Evolutionary conservation across 2,888 invertebrate species (phyloP).

Genomic region (Ptychoptera contaminata): DNA sequence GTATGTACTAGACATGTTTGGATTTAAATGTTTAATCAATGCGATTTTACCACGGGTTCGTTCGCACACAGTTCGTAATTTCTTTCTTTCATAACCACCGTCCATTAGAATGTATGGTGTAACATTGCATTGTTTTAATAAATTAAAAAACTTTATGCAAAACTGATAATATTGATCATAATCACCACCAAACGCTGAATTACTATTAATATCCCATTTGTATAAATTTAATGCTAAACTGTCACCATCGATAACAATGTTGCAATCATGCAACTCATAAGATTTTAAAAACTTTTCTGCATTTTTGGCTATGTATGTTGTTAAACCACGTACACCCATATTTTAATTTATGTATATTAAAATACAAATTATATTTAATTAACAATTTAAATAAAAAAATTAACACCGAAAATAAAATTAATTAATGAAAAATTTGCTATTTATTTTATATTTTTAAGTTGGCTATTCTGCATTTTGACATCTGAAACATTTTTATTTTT

Average conservation of each 20-base stretch:
- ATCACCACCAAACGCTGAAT: conserved; percentile 71
- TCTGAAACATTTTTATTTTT: too few species aligned
- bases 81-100: conserved; percentile 58
- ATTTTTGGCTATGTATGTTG: conserved; percentile 56
- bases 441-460: too few species aligned
- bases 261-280: conserved; percentile 47
- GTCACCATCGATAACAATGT: conserved; percentile 67
- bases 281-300: conserved; percentile 46
- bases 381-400: too few species aligned
- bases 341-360: background rate
- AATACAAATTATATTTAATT: too few species aligned
- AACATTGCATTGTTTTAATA: conserved; percentile 52
- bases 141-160: conserved; percentile 50
- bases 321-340: conserved; percentile 79
- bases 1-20: conserved; percentile 39
- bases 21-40: conserved; percentile 39
- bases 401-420: too few species aligned
- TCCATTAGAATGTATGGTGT: conserved; percentile 62
- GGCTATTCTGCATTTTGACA: too few species aligned
- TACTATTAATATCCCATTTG: conserved; percentile 39
- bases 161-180: conserved; percentile 59
- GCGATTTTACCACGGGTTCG: conserved; percentile 44
- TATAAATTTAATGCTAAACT: conserved; percentile 59
- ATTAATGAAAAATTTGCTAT: too few species aligned
- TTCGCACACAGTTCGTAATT: conserved; percentile 46